Percentiles rank a stretch among this genome's conserved stretches.
These are phyloP conservation scores for Actinostola sp. DNA, from an alignment of 92 coral and sea anemone genomes.

Conservation along the genomic window DNA sequence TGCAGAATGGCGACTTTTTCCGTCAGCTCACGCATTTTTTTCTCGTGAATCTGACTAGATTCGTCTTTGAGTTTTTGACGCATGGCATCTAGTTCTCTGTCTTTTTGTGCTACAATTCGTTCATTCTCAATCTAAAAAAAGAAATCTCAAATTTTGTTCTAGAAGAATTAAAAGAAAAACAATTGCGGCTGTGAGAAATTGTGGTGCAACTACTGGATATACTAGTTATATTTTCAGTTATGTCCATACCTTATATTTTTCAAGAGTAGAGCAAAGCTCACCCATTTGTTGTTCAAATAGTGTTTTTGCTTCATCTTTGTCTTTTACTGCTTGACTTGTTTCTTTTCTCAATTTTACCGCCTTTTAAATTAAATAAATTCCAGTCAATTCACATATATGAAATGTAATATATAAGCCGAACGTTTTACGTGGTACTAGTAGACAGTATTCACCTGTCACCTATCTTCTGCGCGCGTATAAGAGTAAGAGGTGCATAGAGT, in stretches of 20 bases:
- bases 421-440: too few relatives aligned
- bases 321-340: slow-evolving; percentile 68
- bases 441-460: too few relatives aligned
- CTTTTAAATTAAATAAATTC: too few relatives aligned
- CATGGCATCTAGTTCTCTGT: slow-evolving; percentile 78
- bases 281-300: slow-evolving; percentile 84
- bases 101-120: slow-evolving; percentile 94
- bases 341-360: slow-evolving; percentile 47
- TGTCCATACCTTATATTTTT: slow-evolving; percentile 86
- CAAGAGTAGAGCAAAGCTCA: slow-evolving; percentile 89
- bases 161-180: not conserved
- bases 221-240: not conserved
- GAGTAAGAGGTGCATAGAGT: too few relatives aligned
- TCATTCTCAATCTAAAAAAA: slow-evolving; percentile 87
- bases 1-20: slow-evolving; percentile 19
- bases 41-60: slow-evolving; percentile 28
- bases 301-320: slow-evolving; percentile 72
- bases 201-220: not conserved
- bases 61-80: slow-evolving; percentile 51
- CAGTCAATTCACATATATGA: too few relatives aligned
- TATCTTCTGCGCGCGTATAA: too few relatives aligned
- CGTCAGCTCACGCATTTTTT: slow-evolving; percentile 27
- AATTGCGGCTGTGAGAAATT: not conserved
- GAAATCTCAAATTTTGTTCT: too few relatives aligned
- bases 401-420: too few relatives aligned